phyloP scores from a whole-genome alignment of 2,888 invertebrate genomes.

The Pollenia amentaria region DNA sequence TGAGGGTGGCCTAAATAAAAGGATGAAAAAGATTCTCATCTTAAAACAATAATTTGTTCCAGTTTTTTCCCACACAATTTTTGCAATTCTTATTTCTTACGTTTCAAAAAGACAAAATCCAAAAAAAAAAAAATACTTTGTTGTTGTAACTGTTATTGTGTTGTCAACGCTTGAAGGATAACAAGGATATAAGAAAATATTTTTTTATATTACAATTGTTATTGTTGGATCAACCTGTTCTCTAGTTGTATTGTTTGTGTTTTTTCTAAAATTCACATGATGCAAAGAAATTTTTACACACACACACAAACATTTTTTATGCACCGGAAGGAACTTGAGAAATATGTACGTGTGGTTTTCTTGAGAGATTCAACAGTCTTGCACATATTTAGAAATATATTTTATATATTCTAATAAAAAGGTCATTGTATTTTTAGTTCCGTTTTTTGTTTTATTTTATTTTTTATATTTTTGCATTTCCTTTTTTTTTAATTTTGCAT shows the following conservation, averaged over 20 bases:
- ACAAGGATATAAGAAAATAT: conserved; percentile 46
- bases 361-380: conserved; percentile 10
- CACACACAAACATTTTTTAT: neutral
- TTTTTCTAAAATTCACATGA: conserved; percentile 61
- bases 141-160: conserved; percentile 37
- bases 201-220: conserved; percentile 2
- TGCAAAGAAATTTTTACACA: conserved; percentile 15
- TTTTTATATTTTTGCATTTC: conserved; percentile 37
- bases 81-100: conserved; percentile 22
- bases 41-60: conserved; percentile 32
- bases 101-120: neutral
- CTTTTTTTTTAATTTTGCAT: conserved; percentile 33
- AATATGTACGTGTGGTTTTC: conserved; percentile 58
- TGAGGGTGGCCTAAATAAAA: conserved; percentile 52
- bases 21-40: conserved; percentile 31
- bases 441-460: conserved; percentile 5
- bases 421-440: conserved; percentile 58
- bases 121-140: conserved; percentile 15
- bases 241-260: conserved; percentile 8
- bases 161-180: conserved; percentile 51
- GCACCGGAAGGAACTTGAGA: conserved; percentile 63
- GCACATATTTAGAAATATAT: neutral
- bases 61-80: conserved; percentile 62
- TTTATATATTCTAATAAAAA: conserved; percentile 12
- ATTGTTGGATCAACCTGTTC: conserved; percentile 59